Percentiles rank a stretch among this genome's conserved stretches.
These are phyloP conservation scores for Pteromalus puparum DNA, from an alignment of 1,140 invertebrate species.

Conservation along the genomic window DNA sequence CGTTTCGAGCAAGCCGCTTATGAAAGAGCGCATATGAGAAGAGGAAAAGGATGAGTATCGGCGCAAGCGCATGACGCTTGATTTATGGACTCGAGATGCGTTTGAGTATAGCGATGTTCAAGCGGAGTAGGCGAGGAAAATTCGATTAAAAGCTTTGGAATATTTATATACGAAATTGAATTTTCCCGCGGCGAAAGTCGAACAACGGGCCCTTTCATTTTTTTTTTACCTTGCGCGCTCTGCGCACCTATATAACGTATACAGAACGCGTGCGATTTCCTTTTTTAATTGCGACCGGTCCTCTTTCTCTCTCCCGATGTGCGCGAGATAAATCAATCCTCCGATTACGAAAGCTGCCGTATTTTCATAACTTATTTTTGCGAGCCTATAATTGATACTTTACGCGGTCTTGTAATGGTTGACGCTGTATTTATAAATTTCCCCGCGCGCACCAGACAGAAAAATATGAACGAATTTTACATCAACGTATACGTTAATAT, in stretches of 20 bases:
- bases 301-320: too few relatives aligned
- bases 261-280: neutral
- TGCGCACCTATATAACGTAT: neutral
- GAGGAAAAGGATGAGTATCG: neutral
- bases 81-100: neutral
- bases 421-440: too few relatives aligned
- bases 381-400: slow-evolving; percentile 11
- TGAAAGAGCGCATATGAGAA: neutral
- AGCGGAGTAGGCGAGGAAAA: neutral
- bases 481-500: too few relatives aligned
- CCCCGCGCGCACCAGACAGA: too few relatives aligned
- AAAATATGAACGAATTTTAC: too few relatives aligned
- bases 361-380: neutral
- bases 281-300: neutral
- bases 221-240: slow-evolving; percentile 13
- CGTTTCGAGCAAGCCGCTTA: neutral
- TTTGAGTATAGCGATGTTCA: neutral
- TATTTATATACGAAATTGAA: neutral
- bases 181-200: neutral
- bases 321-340: neutral
- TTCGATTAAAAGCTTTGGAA: neutral
- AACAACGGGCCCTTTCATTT: neutral
- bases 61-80: neutral
- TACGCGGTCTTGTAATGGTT: neutral
- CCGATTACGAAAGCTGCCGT: slow-evolving; percentile 4